These are phyloP conservation scores for Pogonus chalceus DNA, from an alignment of 1,140 invertebrate genomes.

Conservation along the genomic window DNA sequence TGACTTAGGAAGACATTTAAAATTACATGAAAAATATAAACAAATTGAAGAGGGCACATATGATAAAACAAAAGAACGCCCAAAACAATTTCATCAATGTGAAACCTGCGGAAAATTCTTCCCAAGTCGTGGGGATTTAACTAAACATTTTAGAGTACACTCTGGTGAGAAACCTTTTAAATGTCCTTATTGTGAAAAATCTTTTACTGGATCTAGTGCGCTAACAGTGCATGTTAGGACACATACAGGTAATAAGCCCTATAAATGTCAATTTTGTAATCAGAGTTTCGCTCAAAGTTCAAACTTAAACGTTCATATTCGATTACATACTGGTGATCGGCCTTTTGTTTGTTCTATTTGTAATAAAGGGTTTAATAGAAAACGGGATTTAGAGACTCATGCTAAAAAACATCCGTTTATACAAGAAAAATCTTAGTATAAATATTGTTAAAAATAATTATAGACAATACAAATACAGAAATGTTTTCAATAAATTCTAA, in stretches of 20 bases:
- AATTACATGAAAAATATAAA: constrained; percentile 13
- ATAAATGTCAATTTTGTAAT: constrained; percentile 13
- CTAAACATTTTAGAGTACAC: constrained; percentile 24
- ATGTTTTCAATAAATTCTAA: too few species aligned
- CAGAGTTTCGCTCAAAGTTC: constrained; percentile 23
- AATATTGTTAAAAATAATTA: too few species aligned
- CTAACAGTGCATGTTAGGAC: constrained; percentile 15
- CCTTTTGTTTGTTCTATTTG: constrained; percentile 21
- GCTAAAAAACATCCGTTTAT: constrained; percentile 24
- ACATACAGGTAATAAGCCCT: constrained; percentile 14
- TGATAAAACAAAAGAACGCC: constrained; percentile 10
- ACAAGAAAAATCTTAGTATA: background rate
- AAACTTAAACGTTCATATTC: constrained; percentile 23
- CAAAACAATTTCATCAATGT: constrained; percentile 13
- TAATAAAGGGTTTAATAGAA: constrained; percentile 28
- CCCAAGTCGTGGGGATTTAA: constrained; percentile 19
- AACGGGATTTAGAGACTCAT: constrained; percentile 28
- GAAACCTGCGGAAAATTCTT: constrained; percentile 15
- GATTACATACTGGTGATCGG: constrained; percentile 22
- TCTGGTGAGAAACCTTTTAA: constrained; percentile 22
- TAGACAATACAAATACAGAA: too few species aligned
- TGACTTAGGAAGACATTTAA: constrained; percentile 10
- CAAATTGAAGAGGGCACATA: constrained; percentile 10
- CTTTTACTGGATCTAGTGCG: constrained; percentile 18
- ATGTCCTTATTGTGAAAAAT: constrained; percentile 23